These are phyloP conservation scores for Phyllotreta cruciferae DNA, from an alignment of 2,888 invertebrate genomes.

Conservation along the genomic window DNA sequence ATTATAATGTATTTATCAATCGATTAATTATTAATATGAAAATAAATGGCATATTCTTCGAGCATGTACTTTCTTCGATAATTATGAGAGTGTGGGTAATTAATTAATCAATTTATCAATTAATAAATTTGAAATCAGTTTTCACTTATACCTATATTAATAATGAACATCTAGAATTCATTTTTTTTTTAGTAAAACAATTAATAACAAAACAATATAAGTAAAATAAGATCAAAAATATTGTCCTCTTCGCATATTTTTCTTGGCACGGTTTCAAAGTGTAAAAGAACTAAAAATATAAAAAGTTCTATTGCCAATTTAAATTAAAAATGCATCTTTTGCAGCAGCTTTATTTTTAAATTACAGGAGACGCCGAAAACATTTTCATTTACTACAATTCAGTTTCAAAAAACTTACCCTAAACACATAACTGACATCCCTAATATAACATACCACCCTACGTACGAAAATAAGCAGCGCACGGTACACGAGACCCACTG, in stretches of 20 bases:
- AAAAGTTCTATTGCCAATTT: slow-evolving; percentile 40
- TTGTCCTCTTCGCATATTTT: slow-evolving; percentile 35
- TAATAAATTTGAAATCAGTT: slow-evolving; percentile 1
- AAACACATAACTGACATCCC: slow-evolving; percentile 8
- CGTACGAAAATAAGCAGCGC: slow-evolving; percentile 32
- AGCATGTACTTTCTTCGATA: too few relatives aligned
- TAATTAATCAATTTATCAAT: neutral
- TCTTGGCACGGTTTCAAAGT: slow-evolving; percentile 45
- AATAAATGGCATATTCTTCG: too few relatives aligned
- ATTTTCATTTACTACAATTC: slow-evolving; percentile 1
- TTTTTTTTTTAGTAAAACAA: slow-evolving; percentile 1
- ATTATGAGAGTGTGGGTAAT: too few relatives aligned
- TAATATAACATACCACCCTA: slow-evolving; percentile 31
- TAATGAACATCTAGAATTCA: neutral
- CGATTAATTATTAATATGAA: too few relatives aligned
- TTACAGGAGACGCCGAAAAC: slow-evolving; percentile 1
- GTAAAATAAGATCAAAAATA: slow-evolving; percentile 11
- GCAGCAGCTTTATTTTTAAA: slow-evolving; percentile 24
- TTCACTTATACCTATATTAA: neutral
- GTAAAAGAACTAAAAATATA: slow-evolving; percentile 47
- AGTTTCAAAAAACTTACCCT: slow-evolving; percentile 22
- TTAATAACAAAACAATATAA: neutral
- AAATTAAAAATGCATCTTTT: slow-evolving; percentile 29
- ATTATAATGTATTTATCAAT: too few relatives aligned
- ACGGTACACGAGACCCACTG: slow-evolving; percentile 27